Evolutionary conservation across 2,797 vertebrate genomes (phyloP).

Genomic region (Clamator glandarius): DNA sequence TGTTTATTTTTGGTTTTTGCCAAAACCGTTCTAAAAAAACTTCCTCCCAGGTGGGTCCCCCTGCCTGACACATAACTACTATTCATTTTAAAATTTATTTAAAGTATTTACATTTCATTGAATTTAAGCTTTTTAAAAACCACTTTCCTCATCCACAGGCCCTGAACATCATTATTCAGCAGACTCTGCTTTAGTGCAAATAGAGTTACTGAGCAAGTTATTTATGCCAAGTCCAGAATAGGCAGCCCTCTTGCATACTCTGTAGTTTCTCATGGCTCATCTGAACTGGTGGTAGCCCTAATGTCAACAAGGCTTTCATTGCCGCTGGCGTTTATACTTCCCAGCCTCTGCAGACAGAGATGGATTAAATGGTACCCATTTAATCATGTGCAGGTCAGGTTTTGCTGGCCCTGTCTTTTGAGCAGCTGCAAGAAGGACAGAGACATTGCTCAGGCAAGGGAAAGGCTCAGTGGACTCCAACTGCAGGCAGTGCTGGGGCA

Average conservation of each 20-base stretch:
- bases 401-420: neutral
- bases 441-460: neutral
- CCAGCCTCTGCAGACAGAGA: neutral
- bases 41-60: neutral
- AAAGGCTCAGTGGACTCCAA: neutral
- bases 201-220: neutral
- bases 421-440: neutral
- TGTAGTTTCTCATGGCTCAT: conserved; percentile 36
- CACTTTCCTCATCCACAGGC: neutral
- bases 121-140: neutral
- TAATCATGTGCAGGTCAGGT: neutral
- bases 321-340: neutral
- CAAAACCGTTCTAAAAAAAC: neutral
- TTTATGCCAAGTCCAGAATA: conserved; percentile 32
- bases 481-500: neutral
- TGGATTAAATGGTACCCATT: neutral
- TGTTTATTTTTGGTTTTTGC: neutral
- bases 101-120: too few species aligned
- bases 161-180: neutral
- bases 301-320: conserved; percentile 18
- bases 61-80: neutral
- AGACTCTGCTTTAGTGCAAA: neutral
- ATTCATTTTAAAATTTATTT: neutral
- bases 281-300: neutral
- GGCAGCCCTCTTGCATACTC: neutral